Conservation (phyloP, 2,888 invertebrate species). For the Drosophila ezoana region DNA sequence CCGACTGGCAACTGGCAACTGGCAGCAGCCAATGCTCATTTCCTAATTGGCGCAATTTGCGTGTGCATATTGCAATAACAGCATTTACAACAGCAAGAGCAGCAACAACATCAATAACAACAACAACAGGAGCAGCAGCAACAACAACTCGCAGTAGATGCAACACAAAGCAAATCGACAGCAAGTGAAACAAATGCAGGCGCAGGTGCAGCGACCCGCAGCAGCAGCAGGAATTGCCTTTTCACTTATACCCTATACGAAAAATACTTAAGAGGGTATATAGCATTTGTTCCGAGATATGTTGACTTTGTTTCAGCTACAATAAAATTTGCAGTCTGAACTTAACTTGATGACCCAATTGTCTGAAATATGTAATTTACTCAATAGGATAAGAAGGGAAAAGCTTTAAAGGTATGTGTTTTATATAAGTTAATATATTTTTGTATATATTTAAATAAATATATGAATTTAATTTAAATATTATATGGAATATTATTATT, state of each 20-base stretch:
- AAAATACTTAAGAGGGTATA: conserved; percentile 10
- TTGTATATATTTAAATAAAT: too few relatives aligned
- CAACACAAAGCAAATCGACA: conserved; percentile 57
- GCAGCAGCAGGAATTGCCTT: conserved; percentile 47
- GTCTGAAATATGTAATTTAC: too few relatives aligned
- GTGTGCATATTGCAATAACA: conserved; percentile 72
- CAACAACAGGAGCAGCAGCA: conserved; percentile 18
- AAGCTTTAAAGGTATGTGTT: too few relatives aligned
- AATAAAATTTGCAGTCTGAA: too few relatives aligned
- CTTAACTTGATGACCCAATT: too few relatives aligned
- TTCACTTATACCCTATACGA: conserved; percentile 24
- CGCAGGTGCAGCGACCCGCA: conserved; percentile 36
- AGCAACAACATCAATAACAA: conserved; percentile 27
- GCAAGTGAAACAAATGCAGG: conserved; percentile 52
- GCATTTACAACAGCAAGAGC: conserved; percentile 37
- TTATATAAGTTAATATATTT: too few relatives aligned
- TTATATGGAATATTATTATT: too few relatives aligned
- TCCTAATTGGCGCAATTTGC: conserved; percentile 78
- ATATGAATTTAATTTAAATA: too few relatives aligned
- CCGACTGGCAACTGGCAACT: conserved; percentile 37
- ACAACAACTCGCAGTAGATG: conserved; percentile 25
- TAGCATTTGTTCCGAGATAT: not conserved
- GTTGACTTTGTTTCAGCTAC: too few relatives aligned
- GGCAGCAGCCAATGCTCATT: conserved; percentile 65
- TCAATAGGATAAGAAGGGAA: too few relatives aligned